Percentiles rank a stretch among this genome's conserved stretches.
Conservation (phyloP, 2,797 vertebrate species). For the Labroides dimidiatus region DNA sequence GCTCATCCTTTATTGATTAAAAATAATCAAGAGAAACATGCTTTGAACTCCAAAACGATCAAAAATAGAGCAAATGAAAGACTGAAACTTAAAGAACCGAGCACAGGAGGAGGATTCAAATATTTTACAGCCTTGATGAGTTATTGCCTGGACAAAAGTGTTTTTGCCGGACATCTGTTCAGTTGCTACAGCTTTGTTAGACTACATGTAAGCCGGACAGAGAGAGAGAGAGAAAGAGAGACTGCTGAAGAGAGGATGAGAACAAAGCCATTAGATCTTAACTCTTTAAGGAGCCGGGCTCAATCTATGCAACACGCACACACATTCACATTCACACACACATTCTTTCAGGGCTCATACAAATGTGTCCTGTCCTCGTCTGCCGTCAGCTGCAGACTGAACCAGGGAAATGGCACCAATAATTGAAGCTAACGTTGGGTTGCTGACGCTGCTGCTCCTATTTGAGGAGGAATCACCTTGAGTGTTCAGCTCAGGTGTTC, state of each 20-base stretch:
- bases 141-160: conserved; percentile 82
- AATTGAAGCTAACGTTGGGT: conserved; percentile 42
- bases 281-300: conserved; percentile 43
- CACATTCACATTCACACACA: conserved; percentile 18
- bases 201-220: conserved; percentile 57
- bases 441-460: conserved; percentile 5
- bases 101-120: conserved; percentile 71
- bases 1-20: conserved; percentile 94
- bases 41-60: conserved; percentile 90
- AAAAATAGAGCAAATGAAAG: conserved; percentile 67
- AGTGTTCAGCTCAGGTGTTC: conserved; percentile 42
- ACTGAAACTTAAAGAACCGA: conserved; percentile 48
- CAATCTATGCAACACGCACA: conserved; percentile 34
- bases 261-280: conserved; percentile 50
- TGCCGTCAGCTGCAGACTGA: conserved; percentile 31
- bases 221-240: conserved; percentile 11
- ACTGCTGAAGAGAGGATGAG: conserved; percentile 38
- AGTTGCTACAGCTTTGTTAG: conserved; percentile 78
- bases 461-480: conserved; percentile 29
- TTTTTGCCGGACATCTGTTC: conserved; percentile 73
- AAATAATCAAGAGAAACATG: conserved; percentile 92
- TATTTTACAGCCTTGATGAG: conserved; percentile 87
- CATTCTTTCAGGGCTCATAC: conserved; percentile 22
- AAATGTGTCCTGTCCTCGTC: conserved; percentile 39
- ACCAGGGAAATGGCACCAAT: conserved; percentile 66